phyloP scores from a whole-genome alignment of 2,888 invertebrate species.

The Ferrisia virgata region DNA sequence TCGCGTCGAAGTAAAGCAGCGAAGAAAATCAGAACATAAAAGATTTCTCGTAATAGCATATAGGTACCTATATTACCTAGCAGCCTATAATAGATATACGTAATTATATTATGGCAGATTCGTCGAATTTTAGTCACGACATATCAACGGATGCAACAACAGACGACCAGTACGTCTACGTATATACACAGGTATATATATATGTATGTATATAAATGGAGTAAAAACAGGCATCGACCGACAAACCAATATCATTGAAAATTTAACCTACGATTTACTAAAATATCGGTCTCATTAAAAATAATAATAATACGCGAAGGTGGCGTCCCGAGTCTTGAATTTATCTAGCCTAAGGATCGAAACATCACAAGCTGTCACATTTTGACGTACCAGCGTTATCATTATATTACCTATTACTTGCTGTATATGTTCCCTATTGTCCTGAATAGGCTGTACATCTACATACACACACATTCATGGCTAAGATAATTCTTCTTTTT shows the following conservation, averaged over 20 bases:
- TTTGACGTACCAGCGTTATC: constrained; percentile 29
- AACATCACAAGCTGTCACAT: constrained; percentile 32
- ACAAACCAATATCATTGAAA: not conserved
- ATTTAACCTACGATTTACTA: not conserved
- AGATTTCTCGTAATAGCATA: too few species aligned
- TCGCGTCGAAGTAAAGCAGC: too few species aligned
- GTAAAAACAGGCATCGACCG: not conserved
- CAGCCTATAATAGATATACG: not conserved
- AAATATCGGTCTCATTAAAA: not conserved
- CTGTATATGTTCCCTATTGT: too few species aligned
- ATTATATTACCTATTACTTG: not conserved
- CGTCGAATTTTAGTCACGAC: not conserved
- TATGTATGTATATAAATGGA: too few species aligned
- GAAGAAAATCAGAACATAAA: too few species aligned
- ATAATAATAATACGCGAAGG: constrained; percentile 22
- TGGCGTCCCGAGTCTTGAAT: constrained; percentile 11
- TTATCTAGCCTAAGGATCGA: constrained; percentile 19
- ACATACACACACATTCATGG: too few species aligned
- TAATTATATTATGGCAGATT: not conserved
- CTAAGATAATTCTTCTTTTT: not conserved
- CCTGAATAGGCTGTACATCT: not conserved
- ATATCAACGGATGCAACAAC: not conserved
- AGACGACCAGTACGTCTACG: not conserved
- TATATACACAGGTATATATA: not conserved
- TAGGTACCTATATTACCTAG: too few species aligned